Conservation (phyloP, 2,797 vertebrate species). For the Tapirus indicus region DNA sequence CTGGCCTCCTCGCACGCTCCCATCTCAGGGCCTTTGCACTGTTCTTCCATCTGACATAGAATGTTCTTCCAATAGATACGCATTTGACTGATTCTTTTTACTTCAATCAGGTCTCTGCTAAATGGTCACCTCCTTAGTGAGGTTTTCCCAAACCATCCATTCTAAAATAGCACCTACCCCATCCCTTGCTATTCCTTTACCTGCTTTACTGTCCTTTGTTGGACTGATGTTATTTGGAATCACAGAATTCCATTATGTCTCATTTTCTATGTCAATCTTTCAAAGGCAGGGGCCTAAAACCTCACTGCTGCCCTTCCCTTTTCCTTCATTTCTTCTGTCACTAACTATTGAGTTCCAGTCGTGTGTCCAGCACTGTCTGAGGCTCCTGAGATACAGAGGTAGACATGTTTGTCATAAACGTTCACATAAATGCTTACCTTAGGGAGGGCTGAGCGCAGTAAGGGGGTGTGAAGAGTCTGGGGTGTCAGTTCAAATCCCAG, state of each 20-base stretch:
- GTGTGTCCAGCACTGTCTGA: too few relatives aligned
- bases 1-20: neutral
- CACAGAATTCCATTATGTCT: neutral
- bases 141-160: neutral
- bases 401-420: neutral
- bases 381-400: neutral
- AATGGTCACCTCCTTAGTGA: neutral
- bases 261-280: neutral
- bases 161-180: neutral
- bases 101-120: neutral
- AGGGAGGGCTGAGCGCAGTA: neutral
- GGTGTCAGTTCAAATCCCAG: neutral
- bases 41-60: neutral
- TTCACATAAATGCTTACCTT: neutral
- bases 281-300: neutral
- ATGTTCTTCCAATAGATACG: neutral
- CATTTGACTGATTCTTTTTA: neutral
- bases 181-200: neutral
- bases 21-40: neutral
- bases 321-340: neutral
- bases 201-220: neutral
- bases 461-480: neutral
- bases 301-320: neutral
- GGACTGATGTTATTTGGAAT: neutral
- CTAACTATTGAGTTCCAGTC: neutral